Evolutionary conservation across 2,797 vertebrate species (phyloP).

Genomic region (Lepus oiostolus): DNA sequence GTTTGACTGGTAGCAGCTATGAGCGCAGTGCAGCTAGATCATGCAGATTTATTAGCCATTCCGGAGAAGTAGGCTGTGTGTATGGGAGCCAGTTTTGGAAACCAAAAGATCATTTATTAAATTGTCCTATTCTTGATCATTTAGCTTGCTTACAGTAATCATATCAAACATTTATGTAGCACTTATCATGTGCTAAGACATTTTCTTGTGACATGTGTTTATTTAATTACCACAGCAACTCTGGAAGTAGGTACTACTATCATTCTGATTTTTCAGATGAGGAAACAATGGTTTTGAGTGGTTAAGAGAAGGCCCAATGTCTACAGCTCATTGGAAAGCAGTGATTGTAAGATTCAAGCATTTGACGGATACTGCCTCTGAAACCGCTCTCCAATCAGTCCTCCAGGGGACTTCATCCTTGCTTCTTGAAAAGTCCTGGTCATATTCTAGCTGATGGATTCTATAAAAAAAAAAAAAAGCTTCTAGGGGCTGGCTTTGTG

Average conservation of each 20-base stretch:
- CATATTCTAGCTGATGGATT: not conserved
- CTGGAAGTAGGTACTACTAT: slow-evolving; percentile 31
- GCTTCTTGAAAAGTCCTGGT: not conserved
- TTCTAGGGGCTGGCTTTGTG: too few relatives aligned
- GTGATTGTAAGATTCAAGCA: not conserved
- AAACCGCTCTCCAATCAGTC: slow-evolving; percentile 7
- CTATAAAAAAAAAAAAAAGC: not conserved
- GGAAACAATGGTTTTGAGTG: not conserved
- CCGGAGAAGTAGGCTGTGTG: not conserved
- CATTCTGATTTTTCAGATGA: not conserved
- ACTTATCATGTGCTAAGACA: not conserved
- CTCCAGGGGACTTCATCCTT: not conserved
- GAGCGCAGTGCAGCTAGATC: not conserved
- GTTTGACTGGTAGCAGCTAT: slow-evolving; percentile 29
- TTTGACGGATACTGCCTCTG: not conserved
- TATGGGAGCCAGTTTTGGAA: not conserved
- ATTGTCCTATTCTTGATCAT: not conserved
- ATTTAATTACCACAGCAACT: slow-evolving; percentile 12
- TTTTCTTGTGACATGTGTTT: not conserved
- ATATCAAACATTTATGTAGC: not conserved
- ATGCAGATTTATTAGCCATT: slow-evolving; percentile 12
- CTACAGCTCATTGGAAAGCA: not conserved
- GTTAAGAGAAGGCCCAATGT: not conserved
- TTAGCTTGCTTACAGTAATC: slow-evolving; percentile 22
- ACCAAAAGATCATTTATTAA: not conserved